A percentile compares a stretch with the other conserved stretches of the same genome.
Conservation (phyloP, 2,797 vertebrate species). For the Falco peregrinus region DNA sequence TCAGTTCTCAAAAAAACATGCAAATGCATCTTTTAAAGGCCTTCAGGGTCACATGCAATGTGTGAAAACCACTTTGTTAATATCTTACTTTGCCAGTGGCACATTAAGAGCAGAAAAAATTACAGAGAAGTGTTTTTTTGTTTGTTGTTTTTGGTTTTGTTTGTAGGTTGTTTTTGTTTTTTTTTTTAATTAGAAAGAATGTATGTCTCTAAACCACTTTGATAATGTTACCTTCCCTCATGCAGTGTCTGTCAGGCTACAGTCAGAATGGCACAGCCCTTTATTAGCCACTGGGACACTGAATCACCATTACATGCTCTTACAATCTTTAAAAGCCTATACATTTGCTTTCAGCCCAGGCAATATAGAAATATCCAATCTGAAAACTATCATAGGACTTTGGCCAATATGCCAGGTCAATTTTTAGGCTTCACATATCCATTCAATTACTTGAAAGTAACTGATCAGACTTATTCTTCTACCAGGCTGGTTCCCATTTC, state of each 20-base stretch:
- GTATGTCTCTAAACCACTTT: not conserved
- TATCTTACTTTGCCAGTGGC: not conserved
- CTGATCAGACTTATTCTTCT: not conserved
- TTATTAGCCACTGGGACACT: not conserved
- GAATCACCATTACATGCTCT: not conserved
- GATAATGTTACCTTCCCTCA: not conserved
- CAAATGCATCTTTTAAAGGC: not conserved
- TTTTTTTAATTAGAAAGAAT: not conserved
- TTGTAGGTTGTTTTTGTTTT: too few species aligned
- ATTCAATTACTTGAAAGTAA: not conserved
- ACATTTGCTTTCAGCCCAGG: not conserved
- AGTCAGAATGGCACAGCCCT: not conserved
- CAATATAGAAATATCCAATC: not conserved
- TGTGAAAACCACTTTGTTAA: not conserved
- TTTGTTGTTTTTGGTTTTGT: not conserved
- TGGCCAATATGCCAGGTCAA: not conserved
- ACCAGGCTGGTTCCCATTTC: not conserved
- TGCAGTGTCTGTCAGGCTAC: not conserved
- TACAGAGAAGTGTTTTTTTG: not conserved
- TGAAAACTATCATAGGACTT: not conserved
- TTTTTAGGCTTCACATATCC: not conserved
- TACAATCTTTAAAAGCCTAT: not conserved
- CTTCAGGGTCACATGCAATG: not conserved
- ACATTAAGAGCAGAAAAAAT: not conserved
- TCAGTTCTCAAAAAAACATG: not conserved